Percentiles rank a stretch among this genome's conserved stretches.
Conservation (phyloP, 2,797 vertebrate genomes). For the Oreochromis grahami region DNA sequence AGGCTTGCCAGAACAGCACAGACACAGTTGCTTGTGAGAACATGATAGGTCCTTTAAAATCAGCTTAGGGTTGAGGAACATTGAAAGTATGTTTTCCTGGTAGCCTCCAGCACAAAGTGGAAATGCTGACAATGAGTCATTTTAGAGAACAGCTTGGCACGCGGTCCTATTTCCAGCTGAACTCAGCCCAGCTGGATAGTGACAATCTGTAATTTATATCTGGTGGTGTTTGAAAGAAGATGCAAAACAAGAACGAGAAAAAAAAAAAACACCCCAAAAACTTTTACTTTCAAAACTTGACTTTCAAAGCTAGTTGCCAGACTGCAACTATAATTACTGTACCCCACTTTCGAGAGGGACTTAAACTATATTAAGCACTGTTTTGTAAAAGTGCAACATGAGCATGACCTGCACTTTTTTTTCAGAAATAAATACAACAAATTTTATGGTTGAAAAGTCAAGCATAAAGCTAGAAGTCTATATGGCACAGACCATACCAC, state of each 20-base stretch:
- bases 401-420: background rate
- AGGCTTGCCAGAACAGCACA: background rate
- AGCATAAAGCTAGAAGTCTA: background rate
- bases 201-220: slow-evolving; percentile 35
- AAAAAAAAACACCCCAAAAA: background rate
- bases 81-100: slow-evolving; percentile 6
- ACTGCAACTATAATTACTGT: background rate
- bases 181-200: slow-evolving; percentile 39
- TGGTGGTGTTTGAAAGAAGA: slow-evolving; percentile 2
- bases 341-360: background rate
- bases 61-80: slow-evolving; percentile 6
- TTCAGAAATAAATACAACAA: background rate
- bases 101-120: slow-evolving; percentile 30
- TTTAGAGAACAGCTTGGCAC: slow-evolving; percentile 10
- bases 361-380: background rate
- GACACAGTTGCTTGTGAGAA: slow-evolving; percentile 11
- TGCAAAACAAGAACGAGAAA: background rate
- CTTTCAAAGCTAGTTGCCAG: background rate
- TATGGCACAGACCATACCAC: background rate
- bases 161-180: slow-evolving; percentile 39
- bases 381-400: background rate
- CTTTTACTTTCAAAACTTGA: background rate
- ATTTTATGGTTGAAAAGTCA: background rate
- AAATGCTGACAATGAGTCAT: slow-evolving; percentile 50
- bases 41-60: slow-evolving; percentile 23